Percentiles rank a stretch among this genome's conserved stretches.
phyloP scores from a whole-genome alignment of 2,888 invertebrate genomes.

The Epicampocera succincta region DNA sequence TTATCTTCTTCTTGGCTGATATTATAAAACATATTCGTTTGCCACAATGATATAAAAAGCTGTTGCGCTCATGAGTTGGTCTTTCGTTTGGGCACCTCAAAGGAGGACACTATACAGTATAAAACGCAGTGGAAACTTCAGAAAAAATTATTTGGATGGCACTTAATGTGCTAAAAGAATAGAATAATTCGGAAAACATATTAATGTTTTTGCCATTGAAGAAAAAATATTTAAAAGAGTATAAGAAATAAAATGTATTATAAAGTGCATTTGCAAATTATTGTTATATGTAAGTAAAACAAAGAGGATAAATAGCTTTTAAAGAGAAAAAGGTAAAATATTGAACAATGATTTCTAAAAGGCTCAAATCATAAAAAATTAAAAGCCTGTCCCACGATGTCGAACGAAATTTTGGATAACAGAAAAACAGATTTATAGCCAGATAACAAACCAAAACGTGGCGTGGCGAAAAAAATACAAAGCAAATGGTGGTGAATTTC shows the following conservation, averaged over 20 bases:
- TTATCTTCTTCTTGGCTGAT: conserved; percentile 17
- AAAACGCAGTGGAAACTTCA: background rate
- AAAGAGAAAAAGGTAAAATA: too few species aligned
- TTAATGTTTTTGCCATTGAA: conserved; percentile 50
- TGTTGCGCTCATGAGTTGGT: conserved; percentile 34
- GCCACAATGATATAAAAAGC: conserved; percentile 63
- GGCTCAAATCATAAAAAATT: too few species aligned
- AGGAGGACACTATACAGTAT: background rate
- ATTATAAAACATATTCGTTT: background rate
- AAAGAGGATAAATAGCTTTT: background rate
- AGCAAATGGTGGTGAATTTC: too few species aligned
- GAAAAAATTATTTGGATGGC: background rate
- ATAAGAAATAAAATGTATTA: conserved; percentile 73
- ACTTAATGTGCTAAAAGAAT: background rate
- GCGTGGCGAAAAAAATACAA: too few species aligned
- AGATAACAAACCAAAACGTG: too few species aligned
- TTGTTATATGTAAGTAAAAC: conserved; percentile 75
- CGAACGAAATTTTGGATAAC: too few species aligned
- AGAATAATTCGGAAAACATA: background rate
- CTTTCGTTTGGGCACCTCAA: conserved; percentile 42
- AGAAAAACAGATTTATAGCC: too few species aligned
- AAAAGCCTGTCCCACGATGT: too few species aligned
- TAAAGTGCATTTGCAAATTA: conserved; percentile 71
- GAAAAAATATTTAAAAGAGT: conserved; percentile 27
- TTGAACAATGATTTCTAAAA: too few species aligned